phyloP scores from a whole-genome alignment of 2,888 invertebrate species.

The Mythimna albipuncta region DNA sequence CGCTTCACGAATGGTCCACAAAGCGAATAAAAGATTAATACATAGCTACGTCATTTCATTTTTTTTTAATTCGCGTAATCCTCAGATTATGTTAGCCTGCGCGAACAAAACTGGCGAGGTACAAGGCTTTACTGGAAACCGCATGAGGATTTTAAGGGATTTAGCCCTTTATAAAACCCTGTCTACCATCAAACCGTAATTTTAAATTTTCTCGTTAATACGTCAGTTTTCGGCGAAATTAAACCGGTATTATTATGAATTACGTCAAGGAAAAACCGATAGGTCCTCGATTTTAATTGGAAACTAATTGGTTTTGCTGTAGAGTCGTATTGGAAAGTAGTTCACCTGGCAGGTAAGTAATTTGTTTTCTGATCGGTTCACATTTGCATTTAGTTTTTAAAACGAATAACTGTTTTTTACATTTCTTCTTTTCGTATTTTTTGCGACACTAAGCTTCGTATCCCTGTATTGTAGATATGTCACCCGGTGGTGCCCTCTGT shows the following conservation, averaged over 20 bases:
- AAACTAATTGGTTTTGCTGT: conserved; percentile 46
- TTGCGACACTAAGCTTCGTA: background rate
- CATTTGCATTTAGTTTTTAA: conserved; percentile 5
- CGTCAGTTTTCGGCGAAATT: conserved; percentile 53
- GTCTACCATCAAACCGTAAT: conserved; percentile 64
- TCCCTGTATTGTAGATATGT: background rate
- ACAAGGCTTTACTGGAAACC: conserved; percentile 80
- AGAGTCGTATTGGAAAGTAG: conserved; percentile 17
- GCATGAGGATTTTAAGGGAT: conserved; percentile 81
- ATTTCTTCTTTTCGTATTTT: background rate
- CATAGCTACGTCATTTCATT: conserved; percentile 63
- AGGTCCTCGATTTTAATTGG: conserved; percentile 56
- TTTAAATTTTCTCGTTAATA: conserved; percentile 64
- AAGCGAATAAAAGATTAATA: conserved; percentile 61
- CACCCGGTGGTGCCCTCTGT: background rate
- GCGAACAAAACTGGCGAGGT: conserved; percentile 77
- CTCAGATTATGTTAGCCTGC: conserved; percentile 78
- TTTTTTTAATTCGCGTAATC: conserved; percentile 76
- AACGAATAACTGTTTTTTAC: background rate
- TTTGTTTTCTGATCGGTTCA: conserved; percentile 15
- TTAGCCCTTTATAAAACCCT: conserved; percentile 75
- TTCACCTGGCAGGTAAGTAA: conserved; percentile 21
- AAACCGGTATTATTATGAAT: conserved; percentile 42
- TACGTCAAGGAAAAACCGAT: conserved; percentile 45
- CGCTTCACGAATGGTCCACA: conserved; percentile 25